A percentile compares a stretch with the other conserved stretches of the same genome.
phyloP scores from a whole-genome alignment of 2,113 vertebrate genomes.

The Gymnocephalus cernua region DNA sequence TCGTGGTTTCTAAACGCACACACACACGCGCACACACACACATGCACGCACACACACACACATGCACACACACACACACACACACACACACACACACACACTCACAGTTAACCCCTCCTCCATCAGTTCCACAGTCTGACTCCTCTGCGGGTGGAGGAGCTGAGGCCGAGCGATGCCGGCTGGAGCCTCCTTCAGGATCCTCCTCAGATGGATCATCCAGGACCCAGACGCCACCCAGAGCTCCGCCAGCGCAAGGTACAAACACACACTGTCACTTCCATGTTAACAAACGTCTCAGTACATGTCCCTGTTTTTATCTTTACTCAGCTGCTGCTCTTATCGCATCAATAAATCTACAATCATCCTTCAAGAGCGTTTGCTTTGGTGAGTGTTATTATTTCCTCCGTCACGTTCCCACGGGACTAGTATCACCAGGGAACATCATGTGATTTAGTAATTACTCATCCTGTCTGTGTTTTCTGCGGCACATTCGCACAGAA shows the following conservation, averaged over 20 bases:
- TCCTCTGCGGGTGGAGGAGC: slow-evolving; percentile 70
- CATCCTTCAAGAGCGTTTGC: too few relatives aligned
- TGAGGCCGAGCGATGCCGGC: slow-evolving; percentile 12
- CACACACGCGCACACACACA: too few relatives aligned
- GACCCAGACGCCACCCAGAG: background rate
- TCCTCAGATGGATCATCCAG: slow-evolving; percentile 35
- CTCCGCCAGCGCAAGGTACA: slow-evolving; percentile 62
- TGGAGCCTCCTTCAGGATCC: slow-evolving; percentile 62
- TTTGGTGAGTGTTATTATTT: too few relatives aligned
- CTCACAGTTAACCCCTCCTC: background rate
- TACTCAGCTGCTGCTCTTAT: background rate
- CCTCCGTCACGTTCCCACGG: too few relatives aligned
- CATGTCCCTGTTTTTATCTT: background rate
- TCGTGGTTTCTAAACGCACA: too few relatives aligned
- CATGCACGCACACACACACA: too few relatives aligned
- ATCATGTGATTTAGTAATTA: too few relatives aligned
- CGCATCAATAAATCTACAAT: background rate
- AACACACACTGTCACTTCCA: background rate
- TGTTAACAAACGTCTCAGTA: background rate
- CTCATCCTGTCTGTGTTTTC: too few relatives aligned
- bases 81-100: background rate
- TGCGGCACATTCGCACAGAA: too few relatives aligned
- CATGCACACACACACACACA: too few relatives aligned
- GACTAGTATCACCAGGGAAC: too few relatives aligned
- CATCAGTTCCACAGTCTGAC: slow-evolving; percentile 78